phyloP scores from a whole-genome alignment of 2,113 vertebrate genomes.

The Sterna hirundo region DNA sequence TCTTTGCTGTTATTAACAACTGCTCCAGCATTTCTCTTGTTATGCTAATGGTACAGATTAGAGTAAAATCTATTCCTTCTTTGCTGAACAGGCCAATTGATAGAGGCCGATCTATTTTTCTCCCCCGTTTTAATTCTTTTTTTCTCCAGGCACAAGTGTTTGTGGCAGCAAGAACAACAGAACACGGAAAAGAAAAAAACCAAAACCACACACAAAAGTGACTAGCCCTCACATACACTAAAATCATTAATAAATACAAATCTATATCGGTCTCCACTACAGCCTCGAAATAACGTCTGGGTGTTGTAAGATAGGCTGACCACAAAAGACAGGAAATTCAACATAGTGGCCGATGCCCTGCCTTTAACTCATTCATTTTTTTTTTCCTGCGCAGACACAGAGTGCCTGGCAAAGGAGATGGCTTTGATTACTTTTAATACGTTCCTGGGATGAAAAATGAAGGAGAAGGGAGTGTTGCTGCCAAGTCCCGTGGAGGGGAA shows the following conservation, averaged over 20 bases:
- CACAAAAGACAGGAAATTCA: slow-evolving; percentile 44
- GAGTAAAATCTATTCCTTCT: slow-evolving; percentile 74
- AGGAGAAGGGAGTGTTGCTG: background rate
- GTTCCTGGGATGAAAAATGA: background rate
- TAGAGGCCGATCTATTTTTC: slow-evolving; percentile 70
- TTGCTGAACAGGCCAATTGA: slow-evolving; percentile 70
- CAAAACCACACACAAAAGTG: background rate
- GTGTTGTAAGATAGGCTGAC: background rate
- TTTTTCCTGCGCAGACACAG: background rate
- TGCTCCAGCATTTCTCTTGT: slow-evolving; percentile 77
- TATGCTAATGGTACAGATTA: slow-evolving; percentile 82
- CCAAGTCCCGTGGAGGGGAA: background rate
- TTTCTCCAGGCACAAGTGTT: slow-evolving; percentile 44
- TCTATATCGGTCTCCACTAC: background rate
- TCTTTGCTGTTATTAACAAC: slow-evolving; percentile 76
- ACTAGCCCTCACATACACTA: background rate
- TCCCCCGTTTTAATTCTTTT: slow-evolving; percentile 26
- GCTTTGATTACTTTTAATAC: background rate
- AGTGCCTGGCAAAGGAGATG: background rate
- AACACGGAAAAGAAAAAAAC: background rate
- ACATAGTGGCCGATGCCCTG: background rate
- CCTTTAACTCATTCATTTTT: background rate
- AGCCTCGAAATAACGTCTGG: background rate
- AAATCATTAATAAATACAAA: slow-evolving; percentile 41
- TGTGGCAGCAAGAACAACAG: slow-evolving; percentile 37